Evolutionary conservation across 1,140 invertebrate genomes (phyloP).

Genomic region (Adoxophyes honmai): DNA sequence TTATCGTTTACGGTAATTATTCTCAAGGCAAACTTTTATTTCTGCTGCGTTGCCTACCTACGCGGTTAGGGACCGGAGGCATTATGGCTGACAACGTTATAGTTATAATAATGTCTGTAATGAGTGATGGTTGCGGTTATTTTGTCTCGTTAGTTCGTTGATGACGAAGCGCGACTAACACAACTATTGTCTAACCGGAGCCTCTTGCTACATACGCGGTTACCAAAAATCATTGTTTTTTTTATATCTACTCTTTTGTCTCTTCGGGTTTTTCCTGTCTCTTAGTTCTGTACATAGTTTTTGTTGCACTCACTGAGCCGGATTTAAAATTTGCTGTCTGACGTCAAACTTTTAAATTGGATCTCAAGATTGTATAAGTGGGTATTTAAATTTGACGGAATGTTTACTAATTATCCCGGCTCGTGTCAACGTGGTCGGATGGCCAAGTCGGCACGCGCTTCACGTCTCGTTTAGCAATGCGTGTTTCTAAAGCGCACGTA

Average conservation of each 20-base stretch:
- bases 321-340: constrained; percentile 4
- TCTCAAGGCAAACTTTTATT: constrained; percentile 34
- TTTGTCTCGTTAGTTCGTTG: constrained; percentile 9
- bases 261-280: constrained; percentile 7
- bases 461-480: constrained; percentile 4
- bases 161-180: constrained; percentile 12
- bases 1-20: constrained; percentile 30
- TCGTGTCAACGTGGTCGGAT: background rate
- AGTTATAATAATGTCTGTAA: constrained; percentile 9
- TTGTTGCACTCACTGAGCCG: constrained; percentile 10
- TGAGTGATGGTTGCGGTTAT: constrained; percentile 15
- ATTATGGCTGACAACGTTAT: constrained; percentile 6
- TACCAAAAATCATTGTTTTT: constrained; percentile 15
- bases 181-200: constrained; percentile 7
- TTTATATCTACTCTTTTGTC: constrained; percentile 4
- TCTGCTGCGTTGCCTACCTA: background rate
- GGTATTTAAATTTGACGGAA: constrained; percentile 4
- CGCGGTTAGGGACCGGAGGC: background rate
- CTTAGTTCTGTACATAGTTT: background rate
- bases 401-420: background rate
- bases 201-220: constrained; percentile 11
- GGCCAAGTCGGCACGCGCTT: background rate
- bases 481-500: constrained; percentile 6
- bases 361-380: background rate
- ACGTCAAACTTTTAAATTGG: background rate